These are phyloP conservation scores for Carcharodon carcharias DNA, from an alignment of 2,797 vertebrate species.

Conservation along the genomic window DNA sequence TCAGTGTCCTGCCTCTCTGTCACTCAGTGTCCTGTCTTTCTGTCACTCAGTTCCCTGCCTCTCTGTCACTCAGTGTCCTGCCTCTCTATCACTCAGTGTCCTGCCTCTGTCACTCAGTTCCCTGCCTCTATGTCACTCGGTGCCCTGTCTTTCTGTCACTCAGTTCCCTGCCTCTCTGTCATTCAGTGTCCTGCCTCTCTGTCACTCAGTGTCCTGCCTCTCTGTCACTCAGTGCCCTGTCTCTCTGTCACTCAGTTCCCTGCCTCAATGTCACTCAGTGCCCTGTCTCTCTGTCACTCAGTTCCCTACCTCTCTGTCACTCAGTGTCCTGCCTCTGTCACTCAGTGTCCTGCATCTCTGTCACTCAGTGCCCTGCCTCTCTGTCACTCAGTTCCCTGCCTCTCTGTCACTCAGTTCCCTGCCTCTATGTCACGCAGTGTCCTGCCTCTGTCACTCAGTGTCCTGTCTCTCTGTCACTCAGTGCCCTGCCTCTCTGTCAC, in stretches of 20 bases:
- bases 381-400: not conserved
- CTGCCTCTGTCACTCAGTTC: too few species aligned
- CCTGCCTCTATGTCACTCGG: not conserved
- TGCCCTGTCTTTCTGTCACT: not conserved
- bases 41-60: not conserved
- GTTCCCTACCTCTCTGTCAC: not conserved
- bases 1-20: too few species aligned
- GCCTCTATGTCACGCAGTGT: too few species aligned
- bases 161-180: not conserved
- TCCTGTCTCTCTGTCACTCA: not conserved
- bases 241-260: not conserved
- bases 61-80: not conserved
- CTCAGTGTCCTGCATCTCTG: too few species aligned
- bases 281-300: not conserved
- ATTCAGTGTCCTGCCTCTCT: not conserved
- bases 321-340: not conserved
- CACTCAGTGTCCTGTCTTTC: not conserved
- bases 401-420: not conserved
- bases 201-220: not conserved
- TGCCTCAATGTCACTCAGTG: not conserved
- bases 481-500: not conserved
- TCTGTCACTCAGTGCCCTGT: too few species aligned
- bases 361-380: not conserved
- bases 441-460: too few species aligned
- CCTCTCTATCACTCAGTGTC: not conserved